These are phyloP conservation scores for Phenganax stokvisi DNA, from an alignment of 92 coral and sea anemone species.

Conservation along the genomic window DNA sequence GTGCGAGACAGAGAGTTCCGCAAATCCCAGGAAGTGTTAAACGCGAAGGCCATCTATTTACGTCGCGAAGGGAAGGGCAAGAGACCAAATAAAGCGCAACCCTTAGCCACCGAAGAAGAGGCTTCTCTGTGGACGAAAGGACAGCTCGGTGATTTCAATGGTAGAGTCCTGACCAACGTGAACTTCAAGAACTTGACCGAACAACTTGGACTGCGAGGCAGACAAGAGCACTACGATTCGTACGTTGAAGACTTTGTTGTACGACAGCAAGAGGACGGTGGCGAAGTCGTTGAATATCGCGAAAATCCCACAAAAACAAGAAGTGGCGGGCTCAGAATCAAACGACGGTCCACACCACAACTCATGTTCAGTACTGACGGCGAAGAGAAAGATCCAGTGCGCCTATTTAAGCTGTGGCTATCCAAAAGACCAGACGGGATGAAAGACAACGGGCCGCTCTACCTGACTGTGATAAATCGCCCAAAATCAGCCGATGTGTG, in stretches of 20 bases:
- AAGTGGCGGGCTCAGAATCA: conserved; percentile 11
- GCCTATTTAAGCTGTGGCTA: conserved; percentile 15
- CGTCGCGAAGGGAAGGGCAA: conserved; percentile 57
- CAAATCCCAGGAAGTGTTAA: conserved; percentile 43
- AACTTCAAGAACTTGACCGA: neutral
- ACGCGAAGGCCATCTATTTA: conserved; percentile 51
- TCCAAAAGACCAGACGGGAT: conserved; percentile 22
- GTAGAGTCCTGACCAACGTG: neutral
- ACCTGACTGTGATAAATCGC: conserved; percentile 7
- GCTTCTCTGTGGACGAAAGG: conserved; percentile 48
- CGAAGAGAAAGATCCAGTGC: conserved; percentile 12
- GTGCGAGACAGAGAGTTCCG: conserved; percentile 37
- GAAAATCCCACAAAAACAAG: conserved; percentile 13
- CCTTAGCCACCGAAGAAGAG: conserved; percentile 45
- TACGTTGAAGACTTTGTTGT: neutral
- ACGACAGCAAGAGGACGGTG: conserved; percentile 3
- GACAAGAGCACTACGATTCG: neutral
- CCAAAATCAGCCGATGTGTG: conserved; percentile 7
- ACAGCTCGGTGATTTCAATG: conserved; percentile 41
- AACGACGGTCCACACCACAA: conserved; percentile 3
- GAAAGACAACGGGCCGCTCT: neutral
- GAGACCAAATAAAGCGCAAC: conserved; percentile 51
- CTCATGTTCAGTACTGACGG: conserved; percentile 16
- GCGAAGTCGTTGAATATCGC: conserved; percentile 9
- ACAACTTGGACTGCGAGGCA: conserved; percentile 10